phyloP scores from a whole-genome alignment of 2,113 vertebrate species.

The Pteropus alecto region DNA sequence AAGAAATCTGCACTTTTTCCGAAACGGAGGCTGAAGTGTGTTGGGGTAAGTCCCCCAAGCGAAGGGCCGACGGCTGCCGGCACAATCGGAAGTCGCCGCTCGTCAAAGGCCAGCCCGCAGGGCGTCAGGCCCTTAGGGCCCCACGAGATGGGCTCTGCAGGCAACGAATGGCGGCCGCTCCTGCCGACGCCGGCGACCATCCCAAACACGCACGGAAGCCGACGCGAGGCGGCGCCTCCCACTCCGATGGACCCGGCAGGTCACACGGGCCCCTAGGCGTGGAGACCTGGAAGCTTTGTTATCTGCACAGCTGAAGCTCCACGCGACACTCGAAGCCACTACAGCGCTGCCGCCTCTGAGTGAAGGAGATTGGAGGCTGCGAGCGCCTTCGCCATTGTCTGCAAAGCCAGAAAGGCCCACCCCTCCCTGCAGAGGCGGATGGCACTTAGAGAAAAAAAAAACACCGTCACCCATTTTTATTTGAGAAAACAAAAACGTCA shows the following conservation, averaged over 20 bases:
- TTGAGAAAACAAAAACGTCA: not conserved
- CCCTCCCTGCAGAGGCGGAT: not conserved
- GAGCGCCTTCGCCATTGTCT: not conserved
- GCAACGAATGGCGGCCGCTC: fast-evolving
- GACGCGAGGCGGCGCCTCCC: not conserved
- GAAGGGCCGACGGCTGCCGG: not conserved
- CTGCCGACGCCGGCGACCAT: not conserved
- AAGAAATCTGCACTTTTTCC: not conserved
- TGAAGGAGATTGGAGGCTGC: not conserved
- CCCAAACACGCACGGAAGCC: not conserved
- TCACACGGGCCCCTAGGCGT: too few species aligned
- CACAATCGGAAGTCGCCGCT: not conserved
- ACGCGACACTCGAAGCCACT: not conserved
- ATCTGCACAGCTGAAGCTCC: not conserved
- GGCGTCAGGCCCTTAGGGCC: not conserved
- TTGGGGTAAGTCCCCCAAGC: not conserved
- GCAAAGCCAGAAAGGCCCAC: not conserved
- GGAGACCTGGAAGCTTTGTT: not conserved
- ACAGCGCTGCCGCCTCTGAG: not conserved
- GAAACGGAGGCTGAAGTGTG: not conserved
- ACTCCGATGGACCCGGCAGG: not conserved
- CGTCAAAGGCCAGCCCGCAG: not conserved
- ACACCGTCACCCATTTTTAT: not conserved
- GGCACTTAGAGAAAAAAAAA: not conserved
- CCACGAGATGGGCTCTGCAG: not conserved